Conservation (phyloP, 2,797 vertebrate species). For the Halcyon chelicuti region DNA sequence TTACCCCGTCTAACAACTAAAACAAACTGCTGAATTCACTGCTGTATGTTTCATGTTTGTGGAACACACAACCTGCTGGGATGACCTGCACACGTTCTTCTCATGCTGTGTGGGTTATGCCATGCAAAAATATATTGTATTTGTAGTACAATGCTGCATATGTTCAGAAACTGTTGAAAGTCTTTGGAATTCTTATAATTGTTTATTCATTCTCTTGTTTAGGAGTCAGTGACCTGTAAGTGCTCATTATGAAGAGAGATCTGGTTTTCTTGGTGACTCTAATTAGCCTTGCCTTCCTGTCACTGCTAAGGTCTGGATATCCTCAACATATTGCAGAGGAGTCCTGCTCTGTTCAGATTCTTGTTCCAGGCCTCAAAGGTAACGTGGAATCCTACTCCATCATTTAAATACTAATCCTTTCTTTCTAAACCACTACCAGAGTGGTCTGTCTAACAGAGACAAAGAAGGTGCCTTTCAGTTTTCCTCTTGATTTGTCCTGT, state of each 20-base stretch:
- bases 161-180: constrained; percentile 39
- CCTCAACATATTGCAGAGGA: constrained; percentile 90
- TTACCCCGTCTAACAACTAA: background rate
- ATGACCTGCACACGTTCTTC: background rate
- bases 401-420: background rate
- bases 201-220: constrained; percentile 72
- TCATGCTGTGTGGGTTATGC: background rate
- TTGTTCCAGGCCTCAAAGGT: constrained; percentile 98
- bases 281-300: constrained; percentile 84
- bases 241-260: constrained; percentile 85
- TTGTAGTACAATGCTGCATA: background rate
- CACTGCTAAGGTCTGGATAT: constrained; percentile 77
- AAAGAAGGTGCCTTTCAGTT: background rate
- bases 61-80: background rate
- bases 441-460: background rate
- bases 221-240: constrained; percentile 78
- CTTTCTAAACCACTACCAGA: background rate
- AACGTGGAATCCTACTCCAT: constrained; percentile 37
- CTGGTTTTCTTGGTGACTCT: constrained; percentile 78
- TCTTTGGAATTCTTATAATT: constrained; percentile 62
- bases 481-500: background rate
- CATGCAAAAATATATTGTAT: background rate
- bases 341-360: constrained; percentile 94
- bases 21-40: background rate
- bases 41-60: background rate